Evolutionary conservation across 2,113 vertebrate species (phyloP).

Genomic region (Tupaia tana): DNA sequence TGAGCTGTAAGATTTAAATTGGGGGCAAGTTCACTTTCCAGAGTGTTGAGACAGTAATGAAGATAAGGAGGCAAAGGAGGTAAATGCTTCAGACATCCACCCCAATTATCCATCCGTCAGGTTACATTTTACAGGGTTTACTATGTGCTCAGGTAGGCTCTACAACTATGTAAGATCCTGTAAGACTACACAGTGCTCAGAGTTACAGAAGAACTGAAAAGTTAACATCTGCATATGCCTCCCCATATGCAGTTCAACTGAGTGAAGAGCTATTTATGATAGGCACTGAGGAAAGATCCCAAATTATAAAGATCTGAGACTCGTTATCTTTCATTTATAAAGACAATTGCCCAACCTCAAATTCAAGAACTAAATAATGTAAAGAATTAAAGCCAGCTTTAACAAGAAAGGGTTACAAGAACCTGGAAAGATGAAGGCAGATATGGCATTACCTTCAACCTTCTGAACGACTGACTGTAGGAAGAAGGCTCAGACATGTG

Average conservation of each 20-base stretch:
- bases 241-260: neutral
- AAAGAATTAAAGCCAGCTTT: neutral
- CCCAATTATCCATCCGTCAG: neutral
- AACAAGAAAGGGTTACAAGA: neutral
- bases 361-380: neutral
- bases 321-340: neutral
- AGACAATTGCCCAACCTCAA: neutral
- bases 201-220: neutral
- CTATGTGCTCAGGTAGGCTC: neutral
- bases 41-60: neutral
- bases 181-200: neutral
- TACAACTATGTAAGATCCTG: neutral
- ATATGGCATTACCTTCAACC: neutral
- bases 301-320: neutral
- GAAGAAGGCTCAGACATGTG: neutral
- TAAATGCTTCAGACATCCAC: neutral
- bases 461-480: neutral
- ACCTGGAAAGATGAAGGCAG: neutral
- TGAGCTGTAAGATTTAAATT: neutral
- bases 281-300: neutral
- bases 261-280: neutral
- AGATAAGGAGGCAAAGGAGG: neutral
- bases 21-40: neutral
- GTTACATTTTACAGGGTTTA: neutral
- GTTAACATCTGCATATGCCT: neutral